These are phyloP conservation scores for Haplochromis vanheusdeni DNA, from an alignment of 2,113 vertebrate species.

Conservation along the genomic window DNA sequence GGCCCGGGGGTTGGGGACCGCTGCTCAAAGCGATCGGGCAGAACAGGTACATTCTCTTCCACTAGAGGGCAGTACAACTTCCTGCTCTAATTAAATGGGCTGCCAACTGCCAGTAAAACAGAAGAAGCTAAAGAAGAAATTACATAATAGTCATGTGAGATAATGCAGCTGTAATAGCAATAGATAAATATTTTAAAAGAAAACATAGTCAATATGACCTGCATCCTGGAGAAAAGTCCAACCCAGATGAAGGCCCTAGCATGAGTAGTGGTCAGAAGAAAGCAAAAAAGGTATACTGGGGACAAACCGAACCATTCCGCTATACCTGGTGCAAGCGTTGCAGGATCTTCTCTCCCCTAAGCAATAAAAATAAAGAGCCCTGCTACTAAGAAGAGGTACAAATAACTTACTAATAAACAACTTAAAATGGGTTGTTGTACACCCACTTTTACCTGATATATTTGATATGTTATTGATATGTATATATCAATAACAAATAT, in stretches of 20 bases:
- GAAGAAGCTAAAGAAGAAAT: not conserved
- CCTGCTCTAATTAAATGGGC: not conserved
- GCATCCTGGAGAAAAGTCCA: not conserved
- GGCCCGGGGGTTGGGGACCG: too few relatives aligned
- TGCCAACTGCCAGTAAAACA: not conserved
- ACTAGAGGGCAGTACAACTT: not conserved
- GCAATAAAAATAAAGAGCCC: not conserved
- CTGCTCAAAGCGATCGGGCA: not conserved
- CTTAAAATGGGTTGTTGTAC: not conserved
- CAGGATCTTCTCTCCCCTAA: not conserved
- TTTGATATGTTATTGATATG: not conserved
- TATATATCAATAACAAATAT: not conserved
- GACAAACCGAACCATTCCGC: not conserved
- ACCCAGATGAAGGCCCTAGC: not conserved
- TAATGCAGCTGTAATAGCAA: not conserved
- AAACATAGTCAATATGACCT: not conserved
- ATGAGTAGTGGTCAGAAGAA: not conserved
- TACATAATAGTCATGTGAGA: not conserved
- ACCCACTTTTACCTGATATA: not conserved
- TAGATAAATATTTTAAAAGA: not conserved
- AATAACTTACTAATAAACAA: not conserved
- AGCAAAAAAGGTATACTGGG: not conserved
- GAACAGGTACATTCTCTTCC: not conserved
- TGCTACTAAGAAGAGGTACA: not conserved
- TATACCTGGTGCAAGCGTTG: not conserved